Evolutionary conservation across 2,797 vertebrate species (phyloP), one percentile per base, ranked within the genome.

Genomic region (Emys orbicularis): DNA sequence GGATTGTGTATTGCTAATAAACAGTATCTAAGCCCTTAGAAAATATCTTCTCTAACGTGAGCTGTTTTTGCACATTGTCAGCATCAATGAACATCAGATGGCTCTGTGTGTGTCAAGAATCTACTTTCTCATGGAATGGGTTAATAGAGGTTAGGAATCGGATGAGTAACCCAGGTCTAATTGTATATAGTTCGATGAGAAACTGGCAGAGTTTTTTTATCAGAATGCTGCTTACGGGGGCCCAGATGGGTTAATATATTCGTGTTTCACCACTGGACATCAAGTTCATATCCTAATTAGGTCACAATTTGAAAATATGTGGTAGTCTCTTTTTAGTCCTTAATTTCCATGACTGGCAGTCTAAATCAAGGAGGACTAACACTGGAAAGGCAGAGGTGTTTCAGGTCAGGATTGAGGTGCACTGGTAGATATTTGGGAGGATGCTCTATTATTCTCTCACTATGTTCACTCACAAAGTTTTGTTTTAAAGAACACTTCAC

Each of bases 251-350:
- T 68, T 56, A 90, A 74, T 83, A 37, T 1, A 25, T 81, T 49
- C 90, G 11, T 79, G 89, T 93, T 96, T 95, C 1, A 52, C 79
- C 37, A 90, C 79, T 87, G 53, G 31, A 11, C 27, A 84, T 92
- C 79, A 89, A 77, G 94, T 87, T 29, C 68, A 95, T 93, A 52
- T 54, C 15, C 77, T 90, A 94, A 82, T 89, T 94, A 93, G 37
- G 89, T 95, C 92, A 80, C 90, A 91, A 92, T 27, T 86, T 65
- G 80, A 92, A 91, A 86, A 12, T 77, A 54, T 91, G n/a, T 44
- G 76, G 10, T 72, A 82, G 37, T 86, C 54, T 90, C 90, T n/a
- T 11, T 90, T 93, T 91, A 88, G 29, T 68, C 52, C 53, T 65
- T 76, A 91, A 95, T 5, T 18, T 95, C 25, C 53, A 57, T 68